phyloP scores from a whole-genome alignment of 1,140 invertebrate genomes.

The Anagrus nilaparvatae region DNA sequence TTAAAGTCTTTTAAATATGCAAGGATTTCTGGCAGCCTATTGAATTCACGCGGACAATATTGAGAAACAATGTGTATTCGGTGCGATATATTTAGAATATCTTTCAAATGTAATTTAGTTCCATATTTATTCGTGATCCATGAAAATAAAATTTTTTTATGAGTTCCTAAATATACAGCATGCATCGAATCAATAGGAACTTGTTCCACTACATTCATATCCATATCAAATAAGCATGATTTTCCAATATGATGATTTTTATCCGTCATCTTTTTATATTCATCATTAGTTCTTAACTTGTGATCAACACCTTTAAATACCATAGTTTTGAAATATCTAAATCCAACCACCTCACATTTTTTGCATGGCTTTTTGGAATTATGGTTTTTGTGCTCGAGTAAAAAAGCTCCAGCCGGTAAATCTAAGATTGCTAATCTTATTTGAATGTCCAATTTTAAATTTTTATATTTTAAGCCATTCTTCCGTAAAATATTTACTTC shows the following conservation, averaged over 20 bases:
- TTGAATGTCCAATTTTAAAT: neutral
- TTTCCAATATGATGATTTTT: constrained; percentile 13
- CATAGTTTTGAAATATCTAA: neutral
- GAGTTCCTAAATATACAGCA: too few species aligned
- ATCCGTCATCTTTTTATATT: constrained; percentile 14
- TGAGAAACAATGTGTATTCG: too few species aligned
- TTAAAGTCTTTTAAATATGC: too few species aligned
- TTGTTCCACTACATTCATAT: constrained; percentile 11
- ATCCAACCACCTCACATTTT: constrained; percentile 15
- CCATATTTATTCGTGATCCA: too few species aligned
- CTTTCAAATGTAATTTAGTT: too few species aligned
- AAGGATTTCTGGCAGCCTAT: too few species aligned
- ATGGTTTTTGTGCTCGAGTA: constrained; percentile 8
- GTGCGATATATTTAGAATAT: too few species aligned
- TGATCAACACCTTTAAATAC: constrained; percentile 5
- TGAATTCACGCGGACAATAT: too few species aligned
- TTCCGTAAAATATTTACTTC: constrained; percentile 3
- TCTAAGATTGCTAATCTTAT: neutral
- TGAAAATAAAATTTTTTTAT: too few species aligned
- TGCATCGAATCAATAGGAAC: constrained; percentile 16
- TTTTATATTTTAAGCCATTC: neutral
- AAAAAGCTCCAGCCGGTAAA: neutral
- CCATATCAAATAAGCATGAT: neutral
- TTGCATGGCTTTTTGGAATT: constrained; percentile 11
- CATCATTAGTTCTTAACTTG: constrained; percentile 5